Evolutionary conservation across 2,888 invertebrate genomes (phyloP).

Genomic region (Ophion slaviceki): DNA sequence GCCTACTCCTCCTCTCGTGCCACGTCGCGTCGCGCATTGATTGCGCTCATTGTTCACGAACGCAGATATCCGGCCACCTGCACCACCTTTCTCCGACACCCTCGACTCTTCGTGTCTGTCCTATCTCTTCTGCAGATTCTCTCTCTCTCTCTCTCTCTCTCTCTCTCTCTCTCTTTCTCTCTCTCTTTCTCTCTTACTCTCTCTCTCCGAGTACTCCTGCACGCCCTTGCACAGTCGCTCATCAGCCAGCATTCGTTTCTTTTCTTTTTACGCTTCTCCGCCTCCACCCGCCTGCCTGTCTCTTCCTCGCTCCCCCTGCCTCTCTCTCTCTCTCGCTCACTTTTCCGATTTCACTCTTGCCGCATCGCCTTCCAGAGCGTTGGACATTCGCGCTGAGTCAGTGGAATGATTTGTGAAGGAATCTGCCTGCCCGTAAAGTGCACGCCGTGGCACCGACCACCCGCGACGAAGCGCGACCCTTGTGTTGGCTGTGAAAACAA

Average conservation of each 20-base stretch:
- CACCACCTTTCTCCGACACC: conserved; percentile 52
- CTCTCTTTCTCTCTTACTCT: neutral
- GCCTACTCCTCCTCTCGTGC: conserved; percentile 32
- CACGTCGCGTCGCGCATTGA: conserved; percentile 75
- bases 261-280: conserved; percentile 17
- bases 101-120: conserved; percentile 13
- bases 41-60: conserved; percentile 81
- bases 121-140: conserved; percentile 8
- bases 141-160: neutral
- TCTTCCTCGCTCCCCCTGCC: conserved; percentile 7
- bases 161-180: neutral
- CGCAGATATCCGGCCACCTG: conserved; percentile 74
- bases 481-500: neutral
- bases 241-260: conserved; percentile 14
- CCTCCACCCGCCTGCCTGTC: neutral
- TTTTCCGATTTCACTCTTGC: neutral
- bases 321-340: neutral
- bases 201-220: neutral
- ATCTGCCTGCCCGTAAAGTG: neutral
- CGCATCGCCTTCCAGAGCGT: neutral
- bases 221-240: conserved; percentile 23
- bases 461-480: neutral
- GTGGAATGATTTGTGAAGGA: conserved; percentile 6
- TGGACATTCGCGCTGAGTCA: conserved; percentile 8
- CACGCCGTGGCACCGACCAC: neutral